Conservation (phyloP, 2,888 invertebrate genomes). For the Frankliniella intonsa region DNA sequence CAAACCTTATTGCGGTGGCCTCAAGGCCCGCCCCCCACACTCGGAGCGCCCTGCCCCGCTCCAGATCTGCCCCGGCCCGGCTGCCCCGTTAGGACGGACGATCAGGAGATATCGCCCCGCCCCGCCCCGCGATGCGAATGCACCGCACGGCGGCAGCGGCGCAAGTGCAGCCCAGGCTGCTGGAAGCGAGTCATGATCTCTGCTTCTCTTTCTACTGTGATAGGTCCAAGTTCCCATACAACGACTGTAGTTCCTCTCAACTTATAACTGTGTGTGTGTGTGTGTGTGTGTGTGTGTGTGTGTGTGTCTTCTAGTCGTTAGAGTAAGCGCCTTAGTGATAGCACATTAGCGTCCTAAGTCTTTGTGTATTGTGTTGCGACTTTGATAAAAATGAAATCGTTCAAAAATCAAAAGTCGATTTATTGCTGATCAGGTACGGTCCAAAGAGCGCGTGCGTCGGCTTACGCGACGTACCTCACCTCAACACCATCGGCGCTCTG, state of each 20-base stretch:
- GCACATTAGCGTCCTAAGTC: not conserved
- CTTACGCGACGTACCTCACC: not conserved
- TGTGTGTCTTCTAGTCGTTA: not conserved
- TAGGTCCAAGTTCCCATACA: not conserved
- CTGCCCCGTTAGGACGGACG: too few relatives aligned
- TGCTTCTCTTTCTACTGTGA: not conserved
- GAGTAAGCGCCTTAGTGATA: not conserved
- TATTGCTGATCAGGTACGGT: not conserved
- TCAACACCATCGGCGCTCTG: not conserved
- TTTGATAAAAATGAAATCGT: not conserved
- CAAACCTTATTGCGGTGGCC: not conserved
- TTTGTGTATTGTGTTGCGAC: not conserved
- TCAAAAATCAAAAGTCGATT: not conserved
- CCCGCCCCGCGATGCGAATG: too few relatives aligned
- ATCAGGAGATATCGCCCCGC: too few relatives aligned
- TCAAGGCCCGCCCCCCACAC: too few relatives aligned
- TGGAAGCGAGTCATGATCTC: too few relatives aligned
- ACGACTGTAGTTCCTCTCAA: not conserved
- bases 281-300: not conserved
- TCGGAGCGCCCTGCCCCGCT: too few relatives aligned
- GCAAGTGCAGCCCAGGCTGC: too few relatives aligned
- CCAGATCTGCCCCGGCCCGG: too few relatives aligned
- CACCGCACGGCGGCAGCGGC: too few relatives aligned
- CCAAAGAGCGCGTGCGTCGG: not conserved
- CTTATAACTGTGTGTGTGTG: not conserved